Base-by-base conservation (phyloP, 2,113 vertebrate genomes). In the Mungos mungo region DNA sequence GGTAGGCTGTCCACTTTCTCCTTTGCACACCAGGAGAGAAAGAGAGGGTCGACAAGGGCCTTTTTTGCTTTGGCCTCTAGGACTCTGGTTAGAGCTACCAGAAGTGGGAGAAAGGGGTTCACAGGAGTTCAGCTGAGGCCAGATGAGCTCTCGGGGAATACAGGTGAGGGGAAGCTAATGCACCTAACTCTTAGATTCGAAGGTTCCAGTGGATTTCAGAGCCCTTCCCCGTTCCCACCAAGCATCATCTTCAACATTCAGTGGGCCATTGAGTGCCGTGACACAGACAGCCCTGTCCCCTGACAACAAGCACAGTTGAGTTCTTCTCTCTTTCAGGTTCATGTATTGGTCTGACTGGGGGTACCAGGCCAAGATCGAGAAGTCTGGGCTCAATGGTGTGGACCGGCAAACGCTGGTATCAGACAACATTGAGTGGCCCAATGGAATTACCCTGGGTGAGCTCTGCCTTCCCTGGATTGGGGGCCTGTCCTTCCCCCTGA, bases 321-420 rank as follows among this genome's bases (percentile, higher is more conserved):
- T 83, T 94, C n/a, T 93, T 96, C 63, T 92, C 8, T 96, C 41
- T 96, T 97, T 33, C 96, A 99, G 99, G 98, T 99, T 99, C 98
- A 99, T 99, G 99, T 99, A 99, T 97, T 99, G 99, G 99, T 99
- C 99, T 80, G 99, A 99, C 98, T 99, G 99, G 99, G 99, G 99
- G 45, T 98, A 98, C 97, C 98, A 99, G 90, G 99, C 99, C 41
- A 99, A 99, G 99, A 99, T 99, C 0, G 99, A 99, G 98, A 99
- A 99, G 97, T 99, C 99, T 2, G 99, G 99, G 5, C 99, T 99
- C 99, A 99, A 99, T 0, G 99, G 99, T 3, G 98, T 98, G 89
- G 99, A 99, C 95, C 99, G 99, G 57, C 99, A 99, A 81, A 98
- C 99, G 93, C 98, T 99, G 98, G 99, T 99, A 81, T 99, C 98